Evolutionary conservation across 1,140 invertebrate species (phyloP).

Genomic region (Drosophila murphyi): DNA sequence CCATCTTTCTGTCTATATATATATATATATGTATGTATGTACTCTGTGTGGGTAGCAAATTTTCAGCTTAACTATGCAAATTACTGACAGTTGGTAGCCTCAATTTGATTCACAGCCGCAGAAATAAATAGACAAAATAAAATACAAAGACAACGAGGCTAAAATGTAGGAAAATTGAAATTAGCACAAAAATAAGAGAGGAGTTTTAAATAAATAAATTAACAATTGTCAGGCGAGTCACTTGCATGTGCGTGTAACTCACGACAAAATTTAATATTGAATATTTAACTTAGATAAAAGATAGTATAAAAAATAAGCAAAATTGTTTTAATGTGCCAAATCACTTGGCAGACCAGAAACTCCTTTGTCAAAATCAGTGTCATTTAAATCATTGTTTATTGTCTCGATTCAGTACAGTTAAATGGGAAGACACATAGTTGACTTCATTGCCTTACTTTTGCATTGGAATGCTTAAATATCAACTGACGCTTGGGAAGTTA

Average conservation of each 20-base stretch:
- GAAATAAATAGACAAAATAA: slow-evolving; percentile 41
- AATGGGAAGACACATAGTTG: too few species aligned
- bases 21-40: slow-evolving; percentile 11
- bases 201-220: slow-evolving; percentile 72
- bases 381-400: too few species aligned
- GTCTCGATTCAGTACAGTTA: too few species aligned
- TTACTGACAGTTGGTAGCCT: slow-evolving; percentile 77
- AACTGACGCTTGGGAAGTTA: neutral
- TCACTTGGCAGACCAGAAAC: neutral
- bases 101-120: slow-evolving; percentile 68
- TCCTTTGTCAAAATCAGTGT: too few species aligned
- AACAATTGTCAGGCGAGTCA: slow-evolving; percentile 26
- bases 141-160: slow-evolving; percentile 37
- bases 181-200: slow-evolving; percentile 65
- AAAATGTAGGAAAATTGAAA: slow-evolving; percentile 54
- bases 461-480: neutral
- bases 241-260: slow-evolving; percentile 11
- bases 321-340: neutral
- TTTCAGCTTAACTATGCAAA: slow-evolving; percentile 75
- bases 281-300: slow-evolving; percentile 27
- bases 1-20: slow-evolving; percentile 24
- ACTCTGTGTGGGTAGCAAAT: slow-evolving; percentile 51
- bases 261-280: slow-evolving; percentile 35
- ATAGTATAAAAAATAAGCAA: slow-evolving; percentile 8
- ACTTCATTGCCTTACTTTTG: too few species aligned